Conservation (phyloP, 2,797 vertebrate genomes). For the Rostrhamus sociabilis region DNA sequence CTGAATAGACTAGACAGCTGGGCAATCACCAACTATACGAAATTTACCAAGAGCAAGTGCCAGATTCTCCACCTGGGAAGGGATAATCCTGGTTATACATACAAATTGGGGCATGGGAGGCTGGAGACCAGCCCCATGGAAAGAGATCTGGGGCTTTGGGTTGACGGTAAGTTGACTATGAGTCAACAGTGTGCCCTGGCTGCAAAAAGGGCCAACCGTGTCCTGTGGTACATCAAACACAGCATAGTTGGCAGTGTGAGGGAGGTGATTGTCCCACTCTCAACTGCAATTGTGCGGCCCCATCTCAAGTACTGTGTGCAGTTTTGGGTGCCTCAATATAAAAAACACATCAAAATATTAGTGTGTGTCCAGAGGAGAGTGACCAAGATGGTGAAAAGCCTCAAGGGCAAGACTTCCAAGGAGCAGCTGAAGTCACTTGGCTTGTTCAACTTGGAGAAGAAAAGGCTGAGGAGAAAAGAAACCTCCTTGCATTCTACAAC, state of each 20-base stretch:
- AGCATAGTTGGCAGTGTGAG: accelerated
- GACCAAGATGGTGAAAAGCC: not conserved
- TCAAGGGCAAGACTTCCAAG: accelerated
- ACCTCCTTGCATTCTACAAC: not conserved
- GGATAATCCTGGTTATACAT: not conserved
- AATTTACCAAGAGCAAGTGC: not conserved
- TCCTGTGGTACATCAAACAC: not conserved
- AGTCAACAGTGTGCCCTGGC: not conserved
- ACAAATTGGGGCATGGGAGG: accelerated
- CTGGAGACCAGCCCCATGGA: accelerated
- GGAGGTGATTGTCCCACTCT: not conserved
- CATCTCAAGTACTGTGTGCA: not conserved
- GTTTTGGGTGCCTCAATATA: accelerated
- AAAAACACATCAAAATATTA: not conserved
- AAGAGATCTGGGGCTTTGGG: not conserved
- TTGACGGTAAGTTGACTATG: not conserved
- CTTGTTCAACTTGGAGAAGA: not conserved
- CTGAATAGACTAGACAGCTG: not conserved
- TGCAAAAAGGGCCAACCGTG: not conserved
- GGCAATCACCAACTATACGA: not conserved
- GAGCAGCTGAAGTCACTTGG: not conserved
- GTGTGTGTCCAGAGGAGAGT: not conserved
- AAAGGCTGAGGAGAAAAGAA: not conserved
- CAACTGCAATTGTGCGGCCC: accelerated
- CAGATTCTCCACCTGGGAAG: not conserved